Evolutionary conservation across 1,140 invertebrate species (phyloP), one percentile per base, ranked within the genome.

Genomic region (Aphis gossypii): DNA sequence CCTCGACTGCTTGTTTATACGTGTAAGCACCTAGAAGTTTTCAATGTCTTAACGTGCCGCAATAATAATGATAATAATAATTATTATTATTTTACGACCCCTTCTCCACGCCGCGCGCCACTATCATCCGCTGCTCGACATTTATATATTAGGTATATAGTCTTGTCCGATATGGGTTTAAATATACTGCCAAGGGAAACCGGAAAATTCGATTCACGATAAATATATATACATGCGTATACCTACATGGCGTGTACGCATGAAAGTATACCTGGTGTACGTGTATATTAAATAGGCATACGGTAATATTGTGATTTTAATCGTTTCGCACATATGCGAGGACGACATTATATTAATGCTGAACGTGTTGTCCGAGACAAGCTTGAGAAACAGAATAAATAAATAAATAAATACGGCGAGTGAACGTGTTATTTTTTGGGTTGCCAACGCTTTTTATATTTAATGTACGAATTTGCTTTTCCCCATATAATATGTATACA

Each of bases 121-220:
- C 60, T n/a, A 54, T 23, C 48, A 51, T 51, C 48, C 48, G 48
- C 48, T 14, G 11, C 48, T 20, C 5, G 60, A 35, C 60, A n/a
- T 30, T 76, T n/a, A 76, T 23, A 54, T 54, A 54, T 23, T 76
- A 35, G 35, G 35, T 35, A 76, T n/a, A 76, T n/a, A n/a, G 60
- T 18, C n/a, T 76, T n/a, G 60, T 18, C 60, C 60, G 60, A 76
- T 76, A 76, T 76, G 60, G 14, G 60, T 76, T 35, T 76, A n/a
- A 76, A 76, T 23, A 76, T 18, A 76, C 5, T 30, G 14, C 30
- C 30, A 18, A 14, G 14, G 60, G 18, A 76, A 76, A 76, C 60
- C 60, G 60, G 60, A 76, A 76, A 76, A 76, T 76, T 76, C 60
- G 60, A 76, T 76, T 76, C n/a, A n/a, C 60, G 60, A 76, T 76